Evolutionary conservation across 2,113 vertebrate species (phyloP).

Genomic region (Brachypodius melanocephalos): DNA sequence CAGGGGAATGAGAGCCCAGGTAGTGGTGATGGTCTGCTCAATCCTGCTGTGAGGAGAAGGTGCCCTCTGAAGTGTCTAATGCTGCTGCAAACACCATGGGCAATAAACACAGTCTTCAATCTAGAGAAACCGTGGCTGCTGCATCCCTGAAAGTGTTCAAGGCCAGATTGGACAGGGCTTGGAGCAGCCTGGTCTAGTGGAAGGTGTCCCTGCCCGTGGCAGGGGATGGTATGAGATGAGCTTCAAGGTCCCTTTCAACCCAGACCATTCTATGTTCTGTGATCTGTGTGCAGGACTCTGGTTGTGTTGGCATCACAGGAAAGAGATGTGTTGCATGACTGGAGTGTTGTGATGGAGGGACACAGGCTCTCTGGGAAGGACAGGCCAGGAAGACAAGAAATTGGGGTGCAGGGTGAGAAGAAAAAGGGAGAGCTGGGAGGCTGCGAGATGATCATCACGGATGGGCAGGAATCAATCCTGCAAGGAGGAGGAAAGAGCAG

Average conservation of each 20-base stretch:
- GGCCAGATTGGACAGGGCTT: background rate
- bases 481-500: background rate
- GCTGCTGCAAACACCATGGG: background rate
- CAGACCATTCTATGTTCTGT: background rate
- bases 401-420: background rate
- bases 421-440: background rate
- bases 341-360: background rate
- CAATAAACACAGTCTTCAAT: background rate
- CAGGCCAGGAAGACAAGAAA: background rate
- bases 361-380: background rate
- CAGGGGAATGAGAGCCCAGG: background rate
- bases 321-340: background rate
- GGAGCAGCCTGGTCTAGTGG: background rate
- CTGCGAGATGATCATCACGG: accelerated
- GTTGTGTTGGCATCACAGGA: background rate
- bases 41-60: background rate
- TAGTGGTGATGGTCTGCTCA: background rate
- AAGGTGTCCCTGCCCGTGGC: background rate
- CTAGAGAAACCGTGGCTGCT: background rate
- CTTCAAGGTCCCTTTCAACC: background rate
- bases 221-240: background rate
- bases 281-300: background rate
- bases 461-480: background rate
- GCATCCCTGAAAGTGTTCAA: background rate
- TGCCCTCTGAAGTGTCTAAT: background rate